Conservation (phyloP, 2,797 vertebrate species). For the Channallabes apus region DNA sequence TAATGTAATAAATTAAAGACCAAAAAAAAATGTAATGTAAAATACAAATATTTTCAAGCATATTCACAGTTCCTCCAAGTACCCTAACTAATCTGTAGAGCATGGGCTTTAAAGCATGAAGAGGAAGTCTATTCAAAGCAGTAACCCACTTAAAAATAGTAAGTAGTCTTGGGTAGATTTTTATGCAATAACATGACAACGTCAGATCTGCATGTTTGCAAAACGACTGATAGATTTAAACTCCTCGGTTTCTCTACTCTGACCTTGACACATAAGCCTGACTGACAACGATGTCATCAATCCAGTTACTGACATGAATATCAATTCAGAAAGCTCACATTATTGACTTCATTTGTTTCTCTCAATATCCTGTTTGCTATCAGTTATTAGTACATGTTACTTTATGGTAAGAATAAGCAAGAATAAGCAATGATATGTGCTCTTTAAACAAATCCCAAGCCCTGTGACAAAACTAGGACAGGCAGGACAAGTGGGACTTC, state of each 20-base stretch:
- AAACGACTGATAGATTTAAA: neutral
- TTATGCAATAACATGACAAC: neutral
- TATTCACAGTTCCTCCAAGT: neutral
- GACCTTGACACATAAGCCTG: conserved; percentile 31
- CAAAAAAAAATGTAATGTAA: neutral
- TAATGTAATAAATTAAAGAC: neutral
- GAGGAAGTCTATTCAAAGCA: conserved; percentile 10
- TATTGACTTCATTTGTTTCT: too few relatives aligned
- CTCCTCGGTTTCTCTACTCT: neutral
- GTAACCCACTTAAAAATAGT: neutral
- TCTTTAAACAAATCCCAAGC: conserved; percentile 7
- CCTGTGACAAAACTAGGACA: conserved; percentile 34
- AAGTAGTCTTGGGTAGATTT: neutral
- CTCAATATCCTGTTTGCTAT: too few relatives aligned
- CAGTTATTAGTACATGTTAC: neutral
- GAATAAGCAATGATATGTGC: neutral
- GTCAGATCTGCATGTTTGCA: neutral
- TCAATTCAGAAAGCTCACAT: neutral
- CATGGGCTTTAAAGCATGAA: neutral
- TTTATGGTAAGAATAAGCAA: neutral
- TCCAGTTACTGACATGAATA: neutral
- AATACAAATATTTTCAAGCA: neutral
- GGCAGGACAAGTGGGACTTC: conserved; percentile 20
- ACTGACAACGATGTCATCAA: neutral
- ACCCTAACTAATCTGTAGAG: conserved; percentile 18